Base-by-base conservation (phyloP, 2,797 vertebrate genomes). In the Sebastes vulpes region DNA sequence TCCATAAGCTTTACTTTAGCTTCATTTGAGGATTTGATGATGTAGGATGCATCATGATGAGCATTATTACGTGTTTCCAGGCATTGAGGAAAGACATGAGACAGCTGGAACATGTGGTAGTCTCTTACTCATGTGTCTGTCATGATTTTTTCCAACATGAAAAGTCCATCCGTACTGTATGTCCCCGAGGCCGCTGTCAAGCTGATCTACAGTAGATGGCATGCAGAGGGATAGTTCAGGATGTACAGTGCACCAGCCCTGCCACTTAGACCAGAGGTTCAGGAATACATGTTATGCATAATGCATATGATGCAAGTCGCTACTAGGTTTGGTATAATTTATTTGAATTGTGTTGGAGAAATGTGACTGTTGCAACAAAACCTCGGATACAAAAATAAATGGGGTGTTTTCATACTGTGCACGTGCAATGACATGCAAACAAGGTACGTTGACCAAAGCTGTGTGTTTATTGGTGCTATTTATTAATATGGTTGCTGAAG, bases 111-210 rank as follows among this genome's bases (percentile, higher is more conserved):
- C 77, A 67, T 18, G 38, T 42, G 35, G 50, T 67, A 75, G 63
- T 52, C 52, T 79, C 81, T 89, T 84, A 88, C 84, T 88, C 82
- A 86, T 84, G 74, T 77, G 82, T 79, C 84, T 79, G 82, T 77
- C 84, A 88, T 76, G 71, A 77, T 89, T 79, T 81, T 71, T 81
- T 91, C 82, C 75, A 79, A 89, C 85, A 89, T 83, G 72, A 77
- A 93, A 93, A 92, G 79, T 88, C 87, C 91, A 93, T 93, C 80
- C 89, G 59, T 56, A 52, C 79, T 91, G 61, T 56, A 52, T 70
- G 60, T 92, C 91, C 89, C 90, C 3, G 48, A 77, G 86, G 89
- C 77, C 10, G 58, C 26, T 83, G 84, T 77, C 84, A 88, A 58
- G 81, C 73, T 76, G 56, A 46, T 76, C 50, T 81, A 56, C 65